Evolutionary conservation across 2,888 invertebrate genomes (phyloP).

Genomic region (Athalia circularis): DNA sequence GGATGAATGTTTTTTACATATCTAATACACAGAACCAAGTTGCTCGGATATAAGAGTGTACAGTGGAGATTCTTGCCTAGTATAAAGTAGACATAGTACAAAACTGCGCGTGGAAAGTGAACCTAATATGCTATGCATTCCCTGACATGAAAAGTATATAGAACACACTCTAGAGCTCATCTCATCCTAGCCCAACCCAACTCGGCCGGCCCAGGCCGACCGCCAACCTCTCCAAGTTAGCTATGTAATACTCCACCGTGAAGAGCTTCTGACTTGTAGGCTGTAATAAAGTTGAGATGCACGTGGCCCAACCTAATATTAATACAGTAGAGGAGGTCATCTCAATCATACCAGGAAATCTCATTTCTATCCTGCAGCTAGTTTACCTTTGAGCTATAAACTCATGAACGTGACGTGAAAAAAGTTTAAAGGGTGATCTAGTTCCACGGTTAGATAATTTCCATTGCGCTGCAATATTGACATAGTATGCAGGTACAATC

Average conservation of each 20-base stretch:
- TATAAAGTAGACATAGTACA: slow-evolving; percentile 31
- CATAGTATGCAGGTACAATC: not conserved
- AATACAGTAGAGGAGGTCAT: slow-evolving; percentile 36
- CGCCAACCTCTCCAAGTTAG: slow-evolving; percentile 34
- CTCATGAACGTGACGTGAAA: not conserved
- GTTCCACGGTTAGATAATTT: slow-evolving; percentile 26
- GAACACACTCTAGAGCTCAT: slow-evolving; percentile 34
- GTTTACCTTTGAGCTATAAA: slow-evolving; percentile 29
- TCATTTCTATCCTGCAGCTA: slow-evolving; percentile 12
- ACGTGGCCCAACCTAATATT: slow-evolving; percentile 39
- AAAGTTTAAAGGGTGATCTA: slow-evolving; percentile 9
- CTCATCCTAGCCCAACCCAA: slow-evolving; percentile 34
- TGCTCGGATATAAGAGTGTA: slow-evolving; percentile 5
- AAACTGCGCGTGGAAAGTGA: slow-evolving; percentile 44
- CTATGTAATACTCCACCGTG: slow-evolving; percentile 33
- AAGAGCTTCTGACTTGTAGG: slow-evolving; percentile 33
- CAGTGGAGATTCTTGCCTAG: slow-evolving; percentile 23
- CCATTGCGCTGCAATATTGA: slow-evolving; percentile 4
- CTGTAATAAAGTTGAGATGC: slow-evolving; percentile 41
- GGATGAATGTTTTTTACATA: slow-evolving; percentile 32
- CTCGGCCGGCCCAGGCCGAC: slow-evolving; percentile 28
- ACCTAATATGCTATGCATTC: slow-evolving; percentile 44
- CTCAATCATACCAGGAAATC: slow-evolving; percentile 39
- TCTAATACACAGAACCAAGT: slow-evolving; percentile 31
- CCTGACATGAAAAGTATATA: slow-evolving; percentile 41